Evolutionary conservation across 2,113 vertebrate species (phyloP).

Genomic region (Falco punctatus): DNA sequence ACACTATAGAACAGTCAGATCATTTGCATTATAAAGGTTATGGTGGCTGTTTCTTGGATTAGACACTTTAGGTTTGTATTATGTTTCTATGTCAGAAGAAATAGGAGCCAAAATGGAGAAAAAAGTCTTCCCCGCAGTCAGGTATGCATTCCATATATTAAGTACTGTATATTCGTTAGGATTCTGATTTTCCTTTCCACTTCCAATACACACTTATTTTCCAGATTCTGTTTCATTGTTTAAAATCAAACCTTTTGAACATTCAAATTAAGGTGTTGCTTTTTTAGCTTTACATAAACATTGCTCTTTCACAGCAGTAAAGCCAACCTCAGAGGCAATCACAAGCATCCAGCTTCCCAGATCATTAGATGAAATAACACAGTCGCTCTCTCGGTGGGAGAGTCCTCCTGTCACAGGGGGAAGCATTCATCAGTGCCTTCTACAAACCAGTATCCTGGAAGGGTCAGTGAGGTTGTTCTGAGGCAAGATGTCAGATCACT

Average conservation of each 20-base stretch:
- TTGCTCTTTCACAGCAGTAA: not conserved
- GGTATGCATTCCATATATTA: constrained; percentile 19
- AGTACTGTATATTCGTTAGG: not conserved
- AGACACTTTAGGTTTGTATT: constrained; percentile 30
- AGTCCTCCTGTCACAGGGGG: not conserved
- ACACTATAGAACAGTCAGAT: constrained; percentile 30
- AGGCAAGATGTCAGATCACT: not conserved
- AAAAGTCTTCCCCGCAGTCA: not conserved
- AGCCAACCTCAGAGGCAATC: not conserved
- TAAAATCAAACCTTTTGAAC: not conserved
- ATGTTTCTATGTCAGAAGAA: constrained; percentile 45
- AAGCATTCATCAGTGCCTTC: not conserved
- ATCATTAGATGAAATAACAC: not conserved
- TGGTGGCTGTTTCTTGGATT: constrained; percentile 28
- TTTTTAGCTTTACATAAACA: not conserved
- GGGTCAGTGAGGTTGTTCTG: not conserved
- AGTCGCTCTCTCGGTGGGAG: not conserved
- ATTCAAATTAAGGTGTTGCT: not conserved
- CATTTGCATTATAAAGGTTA: constrained; percentile 59
- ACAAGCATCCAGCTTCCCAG: not conserved
- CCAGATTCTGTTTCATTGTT: not conserved
- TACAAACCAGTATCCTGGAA: not conserved
- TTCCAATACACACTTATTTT: not conserved
- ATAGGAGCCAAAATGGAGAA: not conserved
- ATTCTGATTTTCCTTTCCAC: constrained; percentile 9